Conservation (phyloP, 2,888 invertebrate species). For the Parelbella ahira region DNA sequence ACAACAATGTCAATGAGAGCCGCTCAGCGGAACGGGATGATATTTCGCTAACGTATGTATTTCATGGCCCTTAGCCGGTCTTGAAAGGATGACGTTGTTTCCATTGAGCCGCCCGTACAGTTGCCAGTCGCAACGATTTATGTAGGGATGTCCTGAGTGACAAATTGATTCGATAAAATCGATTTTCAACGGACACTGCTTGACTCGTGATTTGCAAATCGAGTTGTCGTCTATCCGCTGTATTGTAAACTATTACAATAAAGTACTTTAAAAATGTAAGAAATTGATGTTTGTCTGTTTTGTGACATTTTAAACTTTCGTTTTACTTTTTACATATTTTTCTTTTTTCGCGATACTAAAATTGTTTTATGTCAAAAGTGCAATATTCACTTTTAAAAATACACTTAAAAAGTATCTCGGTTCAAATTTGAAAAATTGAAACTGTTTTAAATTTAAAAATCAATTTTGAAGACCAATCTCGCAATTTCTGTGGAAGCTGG, state of each 20-base stretch:
- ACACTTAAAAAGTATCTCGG: neutral
- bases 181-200: too few relatives aligned
- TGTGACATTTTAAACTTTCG: too few relatives aligned
- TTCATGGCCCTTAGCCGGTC: constrained; percentile 16
- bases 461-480: constrained; percentile 5
- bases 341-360: too few relatives aligned
- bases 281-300: too few relatives aligned
- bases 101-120: constrained; percentile 33
- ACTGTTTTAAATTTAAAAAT: constrained; percentile 4
- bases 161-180: neutral
- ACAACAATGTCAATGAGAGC: constrained; percentile 8
- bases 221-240: too few relatives aligned
- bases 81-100: constrained; percentile 35
- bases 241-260: too few relatives aligned
- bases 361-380: too few relatives aligned
- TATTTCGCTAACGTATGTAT: constrained; percentile 18
- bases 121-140: constrained; percentile 11
- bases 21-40: constrained; percentile 10
- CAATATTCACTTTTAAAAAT: too few relatives aligned
- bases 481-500: constrained; percentile 8
- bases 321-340: too few relatives aligned
- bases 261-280: too few relatives aligned
- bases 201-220: too few relatives aligned
- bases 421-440: too few relatives aligned
- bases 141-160: neutral